These are phyloP conservation scores for Andinoacara biseriatus DNA, from an alignment of 2,113 vertebrate species.

Conservation along the genomic window DNA sequence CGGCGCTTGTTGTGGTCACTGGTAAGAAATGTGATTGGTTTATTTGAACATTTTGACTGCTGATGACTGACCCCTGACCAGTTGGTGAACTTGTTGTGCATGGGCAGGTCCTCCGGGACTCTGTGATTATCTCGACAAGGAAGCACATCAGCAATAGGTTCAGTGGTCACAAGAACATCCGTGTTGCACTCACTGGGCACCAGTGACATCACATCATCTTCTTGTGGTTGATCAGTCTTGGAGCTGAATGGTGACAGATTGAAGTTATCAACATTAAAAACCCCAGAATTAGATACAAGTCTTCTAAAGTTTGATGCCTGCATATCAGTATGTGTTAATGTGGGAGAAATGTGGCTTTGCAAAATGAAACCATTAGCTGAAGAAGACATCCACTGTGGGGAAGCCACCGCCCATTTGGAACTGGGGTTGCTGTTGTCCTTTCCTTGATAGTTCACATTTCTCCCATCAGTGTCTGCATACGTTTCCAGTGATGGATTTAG, in stretches of 20 bases:
- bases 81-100: constrained; percentile 92
- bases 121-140: constrained; percentile 19
- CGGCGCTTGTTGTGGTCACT: constrained; percentile 46
- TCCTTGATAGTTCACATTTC: constrained; percentile 5
- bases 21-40: background rate
- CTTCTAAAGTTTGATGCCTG: background rate
- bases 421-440: background rate
- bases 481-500: constrained; percentile 22
- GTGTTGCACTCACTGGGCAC: constrained; percentile 86
- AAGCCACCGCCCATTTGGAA: background rate
- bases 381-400: constrained; percentile 8
- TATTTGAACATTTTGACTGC: constrained; percentile 26
- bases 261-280: constrained; percentile 29
- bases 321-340: background rate
- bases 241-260: constrained; percentile 54
- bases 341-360: constrained; percentile 22
- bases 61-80: constrained; percentile 85
- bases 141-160: constrained; percentile 34
- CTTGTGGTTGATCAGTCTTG: constrained; percentile 62
- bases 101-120: constrained; percentile 81
- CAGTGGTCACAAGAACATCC: constrained; percentile 80
- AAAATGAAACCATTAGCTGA: background rate
- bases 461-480: constrained; percentile 16
- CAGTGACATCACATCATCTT: constrained; percentile 74
- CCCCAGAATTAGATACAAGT: constrained; percentile 14